Evolutionary conservation across 1,140 invertebrate species (phyloP).

Genomic region (Drosophila hydei): DNA sequence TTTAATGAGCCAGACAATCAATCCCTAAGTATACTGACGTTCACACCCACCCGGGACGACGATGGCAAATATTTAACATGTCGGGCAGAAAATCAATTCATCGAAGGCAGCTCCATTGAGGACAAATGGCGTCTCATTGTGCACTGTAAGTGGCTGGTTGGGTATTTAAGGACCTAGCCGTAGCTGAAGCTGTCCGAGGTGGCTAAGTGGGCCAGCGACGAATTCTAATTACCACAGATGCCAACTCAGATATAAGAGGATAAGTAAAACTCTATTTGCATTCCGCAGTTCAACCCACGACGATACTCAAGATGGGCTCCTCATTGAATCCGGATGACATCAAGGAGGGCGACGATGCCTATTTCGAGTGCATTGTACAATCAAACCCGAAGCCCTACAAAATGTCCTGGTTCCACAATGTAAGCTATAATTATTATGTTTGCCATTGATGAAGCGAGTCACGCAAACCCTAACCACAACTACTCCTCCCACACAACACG

Average conservation of each 20-base stretch:
- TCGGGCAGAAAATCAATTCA: slow-evolving; percentile 92
- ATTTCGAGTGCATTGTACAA: slow-evolving; percentile 91
- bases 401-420: slow-evolving; percentile 93
- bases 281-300: slow-evolving; percentile 89
- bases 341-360: slow-evolving; percentile 93
- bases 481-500: not conserved
- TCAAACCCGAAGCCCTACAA: slow-evolving; percentile 92
- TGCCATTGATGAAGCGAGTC: slow-evolving; percentile 18
- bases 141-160: slow-evolving; percentile 87
- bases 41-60: slow-evolving; percentile 92
- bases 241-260: not conserved
- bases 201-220: slow-evolving; percentile 3
- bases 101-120: slow-evolving; percentile 91
- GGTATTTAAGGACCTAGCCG: not conserved
- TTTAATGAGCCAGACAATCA: slow-evolving; percentile 92
- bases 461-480: not conserved
- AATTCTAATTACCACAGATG: slow-evolving; percentile 55
- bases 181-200: not conserved
- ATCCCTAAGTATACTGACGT: slow-evolving; percentile 91
- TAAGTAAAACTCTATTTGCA: slow-evolving; percentile 31
- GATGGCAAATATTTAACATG: slow-evolving; percentile 94
- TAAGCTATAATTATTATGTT: slow-evolving; percentile 85
- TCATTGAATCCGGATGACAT: slow-evolving; percentile 92
- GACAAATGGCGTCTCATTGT: slow-evolving; percentile 92
- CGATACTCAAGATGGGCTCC: slow-evolving; percentile 90